A percentile compares a stretch with the other conserved stretches of the same genome.
These are phyloP conservation scores for Hemiprocne comata DNA, from an alignment of 2,113 vertebrate genomes.

Conservation along the genomic window DNA sequence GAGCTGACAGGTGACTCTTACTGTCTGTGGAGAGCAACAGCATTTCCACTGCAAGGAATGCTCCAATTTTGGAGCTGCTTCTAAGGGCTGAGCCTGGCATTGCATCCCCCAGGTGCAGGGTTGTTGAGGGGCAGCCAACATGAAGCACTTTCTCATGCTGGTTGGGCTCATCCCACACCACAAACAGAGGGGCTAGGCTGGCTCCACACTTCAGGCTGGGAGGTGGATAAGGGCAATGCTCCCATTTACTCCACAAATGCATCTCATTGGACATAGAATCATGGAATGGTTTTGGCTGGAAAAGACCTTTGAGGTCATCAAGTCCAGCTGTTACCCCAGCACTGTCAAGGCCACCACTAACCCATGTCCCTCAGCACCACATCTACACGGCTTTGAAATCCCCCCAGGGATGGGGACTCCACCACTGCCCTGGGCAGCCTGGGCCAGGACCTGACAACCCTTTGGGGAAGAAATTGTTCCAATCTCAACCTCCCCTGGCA, in stretches of 20 bases:
- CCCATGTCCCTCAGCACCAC: no score
- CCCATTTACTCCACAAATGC: not conserved
- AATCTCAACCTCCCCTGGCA: no score
- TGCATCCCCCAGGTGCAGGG: no score
- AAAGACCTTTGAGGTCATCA: no score
- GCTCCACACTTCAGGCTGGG: not conserved
- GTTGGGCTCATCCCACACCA: not conserved
- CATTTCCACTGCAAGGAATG: not conserved
- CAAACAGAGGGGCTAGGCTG: fast-evolving
- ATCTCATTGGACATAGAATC: not conserved
- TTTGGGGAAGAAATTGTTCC: no score
- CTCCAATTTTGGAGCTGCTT: not conserved
- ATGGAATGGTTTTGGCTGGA: no score
- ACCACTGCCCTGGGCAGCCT: no score
- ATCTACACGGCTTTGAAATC: no score
- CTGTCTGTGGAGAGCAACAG: not conserved
- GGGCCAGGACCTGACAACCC: no score
- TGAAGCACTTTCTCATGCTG: not conserved
- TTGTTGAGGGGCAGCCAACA: fast-evolving
- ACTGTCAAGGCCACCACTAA: no score
- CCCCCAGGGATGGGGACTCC: no score
- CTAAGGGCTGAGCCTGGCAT: fast-evolving
- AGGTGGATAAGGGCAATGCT: not conserved
- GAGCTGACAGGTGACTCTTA: not conserved
- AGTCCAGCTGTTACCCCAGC: no score